Conservation (phyloP, 2,113 vertebrate species). For the Cettia cetti region DNA sequence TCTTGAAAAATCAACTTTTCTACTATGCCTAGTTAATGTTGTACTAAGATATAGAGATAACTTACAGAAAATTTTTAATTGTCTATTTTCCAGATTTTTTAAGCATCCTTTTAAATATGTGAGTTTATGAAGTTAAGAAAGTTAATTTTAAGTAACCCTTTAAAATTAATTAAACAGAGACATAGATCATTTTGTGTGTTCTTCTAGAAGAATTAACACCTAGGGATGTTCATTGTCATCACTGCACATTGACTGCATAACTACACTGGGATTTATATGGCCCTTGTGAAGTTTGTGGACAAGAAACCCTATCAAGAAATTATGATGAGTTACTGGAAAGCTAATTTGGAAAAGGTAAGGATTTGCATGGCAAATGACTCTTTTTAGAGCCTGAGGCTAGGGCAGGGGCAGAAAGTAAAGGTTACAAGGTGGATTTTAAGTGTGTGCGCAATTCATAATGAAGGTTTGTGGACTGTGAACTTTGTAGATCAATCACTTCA, state of each 20-base stretch:
- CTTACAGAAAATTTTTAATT: neutral
- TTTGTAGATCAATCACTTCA: slow-evolving; percentile 17
- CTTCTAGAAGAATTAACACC: neutral
- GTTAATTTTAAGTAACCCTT: neutral
- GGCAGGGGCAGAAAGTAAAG: neutral
- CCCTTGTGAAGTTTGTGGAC: neutral
- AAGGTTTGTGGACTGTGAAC: slow-evolving; percentile 10
- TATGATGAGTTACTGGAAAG: neutral
- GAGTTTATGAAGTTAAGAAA: neutral
- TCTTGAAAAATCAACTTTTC: neutral
- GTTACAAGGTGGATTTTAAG: neutral
- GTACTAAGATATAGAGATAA: neutral
- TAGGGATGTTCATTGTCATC: neutral
- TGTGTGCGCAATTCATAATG: neutral
- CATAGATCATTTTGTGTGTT: neutral
- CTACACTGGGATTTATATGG: neutral
- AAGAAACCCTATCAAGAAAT: neutral
- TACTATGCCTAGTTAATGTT: neutral
- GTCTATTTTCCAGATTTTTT: neutral
- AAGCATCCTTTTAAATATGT: neutral
- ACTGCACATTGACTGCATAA: neutral
- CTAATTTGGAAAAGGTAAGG: slow-evolving; percentile 1
- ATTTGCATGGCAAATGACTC: neutral
- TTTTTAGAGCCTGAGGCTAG: neutral
- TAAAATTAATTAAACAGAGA: neutral